A percentile compares a stretch with the other conserved stretches of the same genome.
These are phyloP conservation scores for Epiblema foenella DNA, from an alignment of 2,888 invertebrate genomes.

Conservation along the genomic window DNA sequence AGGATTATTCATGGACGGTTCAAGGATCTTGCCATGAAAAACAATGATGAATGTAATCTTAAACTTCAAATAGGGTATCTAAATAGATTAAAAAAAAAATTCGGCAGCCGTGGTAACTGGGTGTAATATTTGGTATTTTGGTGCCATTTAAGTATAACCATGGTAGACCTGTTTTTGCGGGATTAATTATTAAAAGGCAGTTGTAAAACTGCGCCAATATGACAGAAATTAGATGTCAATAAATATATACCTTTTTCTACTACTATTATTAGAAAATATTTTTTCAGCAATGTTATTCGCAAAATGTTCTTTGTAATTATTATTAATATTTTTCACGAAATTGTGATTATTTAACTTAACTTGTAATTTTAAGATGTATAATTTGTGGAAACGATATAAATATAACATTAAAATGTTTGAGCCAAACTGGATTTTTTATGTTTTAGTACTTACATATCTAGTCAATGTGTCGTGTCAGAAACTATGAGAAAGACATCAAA, in stretches of 20 bases:
- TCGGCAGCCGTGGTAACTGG: too few species aligned
- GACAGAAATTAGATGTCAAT: not conserved
- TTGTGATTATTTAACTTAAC: constrained; percentile 40
- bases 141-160: too few species aligned
- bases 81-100: too few species aligned
- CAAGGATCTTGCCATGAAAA: too few species aligned
- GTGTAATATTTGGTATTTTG: too few species aligned
- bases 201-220: not conserved
- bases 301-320: constrained; percentile 27
- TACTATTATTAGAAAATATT: not conserved
- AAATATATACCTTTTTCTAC: not conserved
- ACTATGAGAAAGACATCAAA: too few species aligned
- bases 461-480: too few species aligned
- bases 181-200: too few species aligned
- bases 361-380: constrained; percentile 38
- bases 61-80: too few species aligned
- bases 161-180: too few species aligned
- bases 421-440: constrained; percentile 12
- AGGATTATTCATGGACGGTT: too few species aligned
- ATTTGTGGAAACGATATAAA: constrained; percentile 40
- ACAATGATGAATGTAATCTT: too few species aligned
- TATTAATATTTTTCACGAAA: constrained; percentile 29
- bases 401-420: constrained; percentile 42
- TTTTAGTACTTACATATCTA: not conserved
- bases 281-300: constrained; percentile 34